Evolutionary conservation across 1,140 invertebrate genomes (phyloP), one percentile per base, ranked within the genome.

Genomic region (Orussus abietinus): DNA sequence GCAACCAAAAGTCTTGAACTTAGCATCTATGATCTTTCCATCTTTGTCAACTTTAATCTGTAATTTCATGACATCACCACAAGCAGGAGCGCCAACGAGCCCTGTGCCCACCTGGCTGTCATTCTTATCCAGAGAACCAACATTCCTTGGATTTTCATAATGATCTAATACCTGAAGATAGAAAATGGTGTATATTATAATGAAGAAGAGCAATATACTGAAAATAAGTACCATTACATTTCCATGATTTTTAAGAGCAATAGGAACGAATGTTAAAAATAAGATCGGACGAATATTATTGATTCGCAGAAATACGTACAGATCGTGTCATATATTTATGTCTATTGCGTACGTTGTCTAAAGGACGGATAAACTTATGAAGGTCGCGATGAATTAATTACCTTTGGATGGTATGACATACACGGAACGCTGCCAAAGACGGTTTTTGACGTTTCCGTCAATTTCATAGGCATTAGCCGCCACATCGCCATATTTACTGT

Each of bases 1-100:
- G 75, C 97, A 99, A 11, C 97, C 97, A 79, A 99, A 99, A 9
- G 97, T 99, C 73, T 99, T 99, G 62, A 99, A 99, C 72, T 98
- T 98, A 1, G 97, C 97, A 77, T 99, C 96, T 63, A 96, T 77
- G 35, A 99, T 99, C 68, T 96, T 97, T 46, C 96, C 97, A 75
- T 94, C 40, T 1, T 62, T 88, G 67, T 99, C 95, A 38, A 98
- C 86, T 61, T 86, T 90, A 45, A 98, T 94, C 67, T 99, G 97
- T 20, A 99, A 72, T 75, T 99, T 99, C 96, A 99, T 99, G 1
- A 99, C 97, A 81, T 99, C 97, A 22, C 97, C 97, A 75, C 97
- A 99, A 26, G 96, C 96, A 19, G 97, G 97, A 11, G 96, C 96
- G 29, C 97, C 96, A 15, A 99, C 97, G 10, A 99, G 76, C 0